Evolutionary conservation across 2,113 vertebrate genomes (phyloP).

Genomic region (Euleptes europaea): DNA sequence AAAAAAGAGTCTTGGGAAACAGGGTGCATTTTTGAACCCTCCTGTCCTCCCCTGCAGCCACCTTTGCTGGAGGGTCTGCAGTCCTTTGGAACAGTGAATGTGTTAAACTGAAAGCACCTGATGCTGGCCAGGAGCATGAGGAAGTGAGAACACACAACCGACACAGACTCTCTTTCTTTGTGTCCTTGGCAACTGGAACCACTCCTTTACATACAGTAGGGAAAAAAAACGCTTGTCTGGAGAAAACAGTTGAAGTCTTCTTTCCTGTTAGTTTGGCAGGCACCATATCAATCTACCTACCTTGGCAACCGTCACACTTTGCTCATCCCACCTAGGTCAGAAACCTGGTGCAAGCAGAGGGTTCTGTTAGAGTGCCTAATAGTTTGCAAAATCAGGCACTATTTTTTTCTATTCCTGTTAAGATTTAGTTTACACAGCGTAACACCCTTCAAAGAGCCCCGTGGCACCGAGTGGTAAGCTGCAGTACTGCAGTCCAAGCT

Average conservation of each 20-base stretch:
- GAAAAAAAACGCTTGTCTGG: background rate
- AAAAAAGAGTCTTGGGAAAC: background rate
- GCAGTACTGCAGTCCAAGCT: too few relatives aligned
- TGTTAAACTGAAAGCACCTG: background rate
- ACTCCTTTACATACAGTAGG: background rate
- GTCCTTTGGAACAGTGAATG: background rate
- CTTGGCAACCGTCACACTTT: too few relatives aligned
- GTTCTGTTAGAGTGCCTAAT: too few relatives aligned
- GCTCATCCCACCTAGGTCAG: background rate
- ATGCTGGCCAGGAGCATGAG: background rate
- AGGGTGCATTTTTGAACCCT: background rate
- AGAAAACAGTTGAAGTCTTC: background rate
- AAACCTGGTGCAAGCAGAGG: background rate
- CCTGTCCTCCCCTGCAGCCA: background rate
- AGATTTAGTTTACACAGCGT: too few relatives aligned
- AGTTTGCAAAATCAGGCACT: too few relatives aligned
- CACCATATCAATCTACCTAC: background rate
- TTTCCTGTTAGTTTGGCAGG: background rate
- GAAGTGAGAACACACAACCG: background rate
- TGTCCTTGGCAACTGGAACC: background rate
- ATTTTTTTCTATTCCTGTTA: too few relatives aligned
- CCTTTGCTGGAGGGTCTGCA: background rate
- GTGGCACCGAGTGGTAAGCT: too few relatives aligned
- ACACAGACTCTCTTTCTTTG: background rate
- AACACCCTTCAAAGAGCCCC: too few relatives aligned